Percentiles rank a stretch among this genome's conserved stretches.
Evolutionary conservation across 2,888 invertebrate genomes (phyloP).

Genomic region (Sarcophaga carnaria): DNA sequence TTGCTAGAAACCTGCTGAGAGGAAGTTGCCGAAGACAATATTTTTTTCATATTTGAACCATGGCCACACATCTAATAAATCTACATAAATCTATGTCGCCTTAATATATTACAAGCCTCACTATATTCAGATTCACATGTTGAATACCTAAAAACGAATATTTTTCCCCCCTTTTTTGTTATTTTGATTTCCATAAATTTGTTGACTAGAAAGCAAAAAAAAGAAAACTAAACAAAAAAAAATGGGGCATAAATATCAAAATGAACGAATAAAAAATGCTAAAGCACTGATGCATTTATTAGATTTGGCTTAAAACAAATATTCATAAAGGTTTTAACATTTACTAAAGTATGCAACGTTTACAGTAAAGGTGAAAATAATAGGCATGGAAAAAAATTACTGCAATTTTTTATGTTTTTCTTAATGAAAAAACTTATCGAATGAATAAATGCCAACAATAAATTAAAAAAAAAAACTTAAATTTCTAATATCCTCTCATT

Average conservation of each 20-base stretch:
- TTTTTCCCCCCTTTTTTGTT: background rate
- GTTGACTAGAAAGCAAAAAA: background rate
- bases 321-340: constrained; percentile 51
- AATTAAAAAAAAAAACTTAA: background rate
- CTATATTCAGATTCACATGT: background rate
- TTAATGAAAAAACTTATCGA: no score
- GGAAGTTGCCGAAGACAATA: no score
- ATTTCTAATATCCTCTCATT: background rate
- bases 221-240: constrained; percentile 10
- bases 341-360: constrained; percentile 8
- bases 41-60: no score
- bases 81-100: no score
- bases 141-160: no score
- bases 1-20: no score
- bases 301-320: constrained; percentile 57
- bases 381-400: background rate
- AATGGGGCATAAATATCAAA: constrained; percentile 30
- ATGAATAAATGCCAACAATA: no score
- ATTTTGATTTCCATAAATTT: constrained; percentile 2
- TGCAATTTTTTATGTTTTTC: no score
- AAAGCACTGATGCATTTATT: constrained; percentile 60
- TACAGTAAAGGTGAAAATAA: background rate
- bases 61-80: no score
- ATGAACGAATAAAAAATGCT: constrained; percentile 36
- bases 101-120: background rate